Evolutionary conservation across 2,113 vertebrate genomes (phyloP).

Genomic region (Pipa parva): DNA sequence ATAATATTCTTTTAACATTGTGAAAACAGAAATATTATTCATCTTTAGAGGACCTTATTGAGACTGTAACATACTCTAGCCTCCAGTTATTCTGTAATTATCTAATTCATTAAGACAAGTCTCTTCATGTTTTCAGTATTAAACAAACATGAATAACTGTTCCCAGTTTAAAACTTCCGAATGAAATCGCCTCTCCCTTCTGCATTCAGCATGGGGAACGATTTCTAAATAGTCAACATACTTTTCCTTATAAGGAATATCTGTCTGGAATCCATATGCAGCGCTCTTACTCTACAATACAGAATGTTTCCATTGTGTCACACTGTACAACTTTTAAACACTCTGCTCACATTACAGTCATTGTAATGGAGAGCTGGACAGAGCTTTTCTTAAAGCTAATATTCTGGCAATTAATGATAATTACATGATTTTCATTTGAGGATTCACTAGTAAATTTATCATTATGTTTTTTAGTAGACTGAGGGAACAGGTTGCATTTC

Average conservation of each 20-base stretch:
- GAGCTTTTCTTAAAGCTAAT: background rate
- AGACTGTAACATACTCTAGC: slow-evolving; percentile 4
- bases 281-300: slow-evolving; percentile 54
- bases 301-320: slow-evolving; percentile 41
- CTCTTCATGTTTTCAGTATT: slow-evolving; percentile 7
- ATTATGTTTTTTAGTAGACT: too few relatives aligned
- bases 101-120: slow-evolving; percentile 30
- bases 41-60: background rate
- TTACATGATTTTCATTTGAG: too few relatives aligned
- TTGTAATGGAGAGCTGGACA: background rate
- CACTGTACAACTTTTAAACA: background rate
- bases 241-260: slow-evolving; percentile 82
- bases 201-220: slow-evolving; percentile 45
- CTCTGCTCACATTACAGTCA: slow-evolving; percentile 12
- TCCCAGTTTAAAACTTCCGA: slow-evolving; percentile 17
- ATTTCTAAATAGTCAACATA: slow-evolving; percentile 74
- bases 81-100: slow-evolving; percentile 22
- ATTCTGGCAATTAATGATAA: too few relatives aligned
- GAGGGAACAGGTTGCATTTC: too few relatives aligned
- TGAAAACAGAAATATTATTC: background rate
- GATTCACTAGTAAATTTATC: too few relatives aligned
- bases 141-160: slow-evolving; percentile 24
- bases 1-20: background rate
- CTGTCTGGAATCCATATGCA: slow-evolving; percentile 62
- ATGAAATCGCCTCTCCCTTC: slow-evolving; percentile 47